phyloP scores from a whole-genome alignment of 2,797 vertebrate species.

The Anableps anableps region DNA sequence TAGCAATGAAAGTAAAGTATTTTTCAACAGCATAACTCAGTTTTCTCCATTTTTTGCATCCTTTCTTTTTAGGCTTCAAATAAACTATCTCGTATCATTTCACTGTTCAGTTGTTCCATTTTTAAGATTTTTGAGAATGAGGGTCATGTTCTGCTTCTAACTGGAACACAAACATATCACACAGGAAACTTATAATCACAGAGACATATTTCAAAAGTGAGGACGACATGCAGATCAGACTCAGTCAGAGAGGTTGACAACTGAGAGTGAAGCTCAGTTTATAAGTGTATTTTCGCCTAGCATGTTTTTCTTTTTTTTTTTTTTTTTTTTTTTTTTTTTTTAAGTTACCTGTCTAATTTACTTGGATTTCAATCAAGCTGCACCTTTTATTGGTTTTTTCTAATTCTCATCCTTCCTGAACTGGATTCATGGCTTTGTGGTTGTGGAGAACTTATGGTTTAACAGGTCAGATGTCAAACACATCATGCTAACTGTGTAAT shows the following conservation, averaged over 20 bases:
- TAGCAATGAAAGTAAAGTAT: background rate
- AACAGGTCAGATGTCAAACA: background rate
- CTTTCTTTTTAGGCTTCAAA: background rate
- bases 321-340: background rate
- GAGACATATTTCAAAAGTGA: background rate
- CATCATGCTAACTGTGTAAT: background rate
- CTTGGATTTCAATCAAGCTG: background rate
- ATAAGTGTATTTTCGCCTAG: background rate
- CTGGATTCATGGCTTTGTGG: background rate
- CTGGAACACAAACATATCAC: background rate
- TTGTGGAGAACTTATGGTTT: background rate
- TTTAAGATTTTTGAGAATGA: background rate
- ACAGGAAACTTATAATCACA: background rate
- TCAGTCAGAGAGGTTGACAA: too few relatives aligned
- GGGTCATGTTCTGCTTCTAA: background rate
- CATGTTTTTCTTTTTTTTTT: background rate
- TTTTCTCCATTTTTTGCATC: background rate
- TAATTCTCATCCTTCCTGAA: too few relatives aligned
- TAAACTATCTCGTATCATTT: background rate
- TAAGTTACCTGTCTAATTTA: background rate
- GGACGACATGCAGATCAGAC: background rate
- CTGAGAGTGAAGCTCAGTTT: too few relatives aligned
- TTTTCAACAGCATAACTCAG: background rate
- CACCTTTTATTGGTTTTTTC: background rate
- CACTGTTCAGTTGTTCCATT: background rate